phyloP scores from a whole-genome alignment of 2,888 invertebrate species.

The Lagria hirta region DNA sequence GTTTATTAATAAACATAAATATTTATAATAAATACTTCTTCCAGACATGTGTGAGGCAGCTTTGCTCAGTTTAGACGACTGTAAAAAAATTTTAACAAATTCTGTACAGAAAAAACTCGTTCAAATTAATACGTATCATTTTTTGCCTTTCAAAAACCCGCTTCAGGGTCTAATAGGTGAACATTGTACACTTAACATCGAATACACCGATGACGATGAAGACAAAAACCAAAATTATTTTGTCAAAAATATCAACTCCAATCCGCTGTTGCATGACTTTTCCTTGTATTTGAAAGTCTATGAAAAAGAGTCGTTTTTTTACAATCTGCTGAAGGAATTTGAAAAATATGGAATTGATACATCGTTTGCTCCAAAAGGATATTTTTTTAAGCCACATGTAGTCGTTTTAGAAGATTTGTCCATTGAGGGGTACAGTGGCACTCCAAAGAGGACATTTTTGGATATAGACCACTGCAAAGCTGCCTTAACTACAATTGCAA shows the following conservation, averaged over 20 bases:
- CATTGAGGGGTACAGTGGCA: constrained; percentile 29
- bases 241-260: constrained; percentile 37
- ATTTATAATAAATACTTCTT: too few relatives aligned
- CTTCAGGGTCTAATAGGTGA: constrained; percentile 36
- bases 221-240: constrained; percentile 31
- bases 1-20: too few relatives aligned
- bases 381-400: constrained; percentile 37
- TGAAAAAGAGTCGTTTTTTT: constrained; percentile 45
- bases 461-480: constrained; percentile 56
- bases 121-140: constrained; percentile 15
- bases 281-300: constrained; percentile 34
- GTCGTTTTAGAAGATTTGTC: constrained; percentile 43
- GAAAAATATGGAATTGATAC: constrained; percentile 32
- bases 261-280: constrained; percentile 32
- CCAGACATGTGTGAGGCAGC: too few relatives aligned
- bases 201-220: constrained; percentile 17
- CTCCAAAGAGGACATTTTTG: constrained; percentile 47
- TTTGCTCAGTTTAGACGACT: too few relatives aligned
- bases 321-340: constrained; percentile 36
- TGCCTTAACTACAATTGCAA: constrained; percentile 56
- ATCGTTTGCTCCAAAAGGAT: constrained; percentile 39
- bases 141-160: constrained; percentile 28
- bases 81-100: constrained; percentile 22
- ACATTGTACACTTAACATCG: constrained; percentile 31
- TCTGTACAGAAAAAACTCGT: constrained; percentile 13